Conservation (phyloP, 2,888 invertebrate species). For the Cyclophora punctaria region DNA sequence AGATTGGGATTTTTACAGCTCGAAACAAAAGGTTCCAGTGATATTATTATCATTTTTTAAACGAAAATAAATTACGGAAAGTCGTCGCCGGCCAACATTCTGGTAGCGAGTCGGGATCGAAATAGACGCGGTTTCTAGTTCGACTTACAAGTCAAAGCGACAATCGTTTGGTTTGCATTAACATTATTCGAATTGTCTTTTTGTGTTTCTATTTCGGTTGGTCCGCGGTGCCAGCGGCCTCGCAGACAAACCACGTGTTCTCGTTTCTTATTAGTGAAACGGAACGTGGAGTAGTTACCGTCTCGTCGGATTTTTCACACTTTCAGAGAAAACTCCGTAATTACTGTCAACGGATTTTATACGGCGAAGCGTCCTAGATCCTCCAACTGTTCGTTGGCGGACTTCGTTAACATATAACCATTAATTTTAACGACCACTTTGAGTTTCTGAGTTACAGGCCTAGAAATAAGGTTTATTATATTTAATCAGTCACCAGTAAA, state of each 20-base stretch:
- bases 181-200: conserved; percentile 36
- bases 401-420: no score
- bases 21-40: conserved; percentile 55
- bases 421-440: no score
- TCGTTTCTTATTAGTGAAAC: no score
- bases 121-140: conserved; percentile 53
- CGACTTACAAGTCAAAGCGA: conserved; percentile 38
- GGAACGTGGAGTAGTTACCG: no score
- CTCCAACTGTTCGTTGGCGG: no score
- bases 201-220: conserved; percentile 22
- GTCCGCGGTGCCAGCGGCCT: neutral
- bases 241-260: neutral
- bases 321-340: no score
- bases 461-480: no score
- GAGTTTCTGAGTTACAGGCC: no score
- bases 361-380: no score
- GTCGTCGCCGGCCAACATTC: conserved; percentile 61
- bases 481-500: no score
- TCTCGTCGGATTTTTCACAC: no score
- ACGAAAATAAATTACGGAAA: conserved; percentile 63
- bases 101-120: conserved; percentile 51
- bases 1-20: conserved; percentile 13
- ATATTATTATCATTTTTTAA: conserved; percentile 48
- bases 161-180: conserved; percentile 40
- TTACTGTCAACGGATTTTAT: no score